Percentiles rank a stretch among this genome's conserved stretches.
These are phyloP conservation scores for Drosophila kuntzei DNA, from an alignment of 2,888 invertebrate genomes.

Conservation along the genomic window DNA sequence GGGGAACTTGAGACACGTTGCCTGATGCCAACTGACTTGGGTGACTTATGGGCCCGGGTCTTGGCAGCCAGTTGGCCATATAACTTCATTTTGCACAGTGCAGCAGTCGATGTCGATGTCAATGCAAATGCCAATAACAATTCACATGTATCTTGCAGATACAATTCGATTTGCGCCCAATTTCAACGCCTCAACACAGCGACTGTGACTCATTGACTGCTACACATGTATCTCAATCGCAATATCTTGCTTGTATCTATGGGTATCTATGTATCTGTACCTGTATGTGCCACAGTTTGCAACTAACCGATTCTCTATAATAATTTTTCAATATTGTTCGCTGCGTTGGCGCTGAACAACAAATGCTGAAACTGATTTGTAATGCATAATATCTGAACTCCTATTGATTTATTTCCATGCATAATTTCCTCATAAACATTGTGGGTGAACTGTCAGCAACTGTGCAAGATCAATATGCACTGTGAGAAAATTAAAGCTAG, in stretches of 20 bases:
- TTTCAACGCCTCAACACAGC: constrained; percentile 75
- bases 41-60: constrained; percentile 74
- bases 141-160: constrained; percentile 54
- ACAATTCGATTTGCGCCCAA: constrained; percentile 80
- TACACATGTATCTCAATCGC: constrained; percentile 67
- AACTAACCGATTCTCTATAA: constrained; percentile 69
- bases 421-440: constrained; percentile 62
- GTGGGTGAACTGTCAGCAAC: constrained; percentile 70
- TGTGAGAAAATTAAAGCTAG: constrained; percentile 23
- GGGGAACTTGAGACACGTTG: constrained; percentile 41
- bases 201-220: constrained; percentile 65
- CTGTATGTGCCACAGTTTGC: constrained; percentile 46
- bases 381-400: constrained; percentile 62
- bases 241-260: constrained; percentile 36
- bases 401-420: constrained; percentile 77
- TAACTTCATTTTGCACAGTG: constrained; percentile 67
- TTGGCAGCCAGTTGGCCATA: constrained; percentile 53
- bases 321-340: constrained; percentile 69
- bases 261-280: constrained; percentile 10
- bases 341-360: constrained; percentile 65
- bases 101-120: constrained; percentile 48
- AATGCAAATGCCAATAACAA: constrained; percentile 63
- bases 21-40: constrained; percentile 52
- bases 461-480: constrained; percentile 53
- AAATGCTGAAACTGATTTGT: constrained; percentile 56